A percentile compares a stretch with the other conserved stretches of the same genome.
These are phyloP conservation scores for Zhengitettix transpicula DNA, from an alignment of 2,888 invertebrate species.

Conservation along the genomic window DNA sequence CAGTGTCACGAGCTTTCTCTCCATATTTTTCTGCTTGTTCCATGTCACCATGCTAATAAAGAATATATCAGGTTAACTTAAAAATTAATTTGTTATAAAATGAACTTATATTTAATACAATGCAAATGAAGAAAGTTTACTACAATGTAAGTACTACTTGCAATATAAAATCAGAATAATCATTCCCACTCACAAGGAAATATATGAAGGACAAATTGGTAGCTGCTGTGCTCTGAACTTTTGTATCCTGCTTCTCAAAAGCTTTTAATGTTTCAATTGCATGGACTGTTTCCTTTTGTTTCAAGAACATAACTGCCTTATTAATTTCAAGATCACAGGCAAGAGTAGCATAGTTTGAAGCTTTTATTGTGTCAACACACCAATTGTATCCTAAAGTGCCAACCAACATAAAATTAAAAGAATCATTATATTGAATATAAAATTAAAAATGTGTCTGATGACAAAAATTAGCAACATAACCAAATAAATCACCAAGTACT, in stretches of 20 bases:
- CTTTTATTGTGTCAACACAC: slow-evolving; percentile 89
- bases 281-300: slow-evolving; percentile 59
- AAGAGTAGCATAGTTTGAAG: slow-evolving; percentile 65
- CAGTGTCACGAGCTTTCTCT: slow-evolving; percentile 53
- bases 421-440: background rate
- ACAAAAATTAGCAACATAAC: background rate
- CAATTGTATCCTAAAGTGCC: slow-evolving; percentile 39
- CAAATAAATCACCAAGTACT: background rate
- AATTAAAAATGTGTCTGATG: background rate
- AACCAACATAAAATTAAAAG: background rate
- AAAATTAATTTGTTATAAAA: background rate
- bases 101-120: background rate
- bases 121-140: too few species aligned
- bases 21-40: slow-evolving; percentile 62
- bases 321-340: slow-evolving; percentile 82
- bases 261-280: slow-evolving; percentile 72
- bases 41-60: slow-evolving; percentile 54
- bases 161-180: background rate
- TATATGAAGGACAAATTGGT: slow-evolving; percentile 76
- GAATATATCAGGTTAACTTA: background rate
- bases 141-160: background rate
- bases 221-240: slow-evolving; percentile 68
- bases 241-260: slow-evolving; percentile 71
- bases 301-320: slow-evolving; percentile 71
- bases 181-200: slow-evolving; percentile 39